These are phyloP conservation scores for Coturnix japonica DNA, from an alignment of 2,113 vertebrate species.

Conservation along the genomic window DNA sequence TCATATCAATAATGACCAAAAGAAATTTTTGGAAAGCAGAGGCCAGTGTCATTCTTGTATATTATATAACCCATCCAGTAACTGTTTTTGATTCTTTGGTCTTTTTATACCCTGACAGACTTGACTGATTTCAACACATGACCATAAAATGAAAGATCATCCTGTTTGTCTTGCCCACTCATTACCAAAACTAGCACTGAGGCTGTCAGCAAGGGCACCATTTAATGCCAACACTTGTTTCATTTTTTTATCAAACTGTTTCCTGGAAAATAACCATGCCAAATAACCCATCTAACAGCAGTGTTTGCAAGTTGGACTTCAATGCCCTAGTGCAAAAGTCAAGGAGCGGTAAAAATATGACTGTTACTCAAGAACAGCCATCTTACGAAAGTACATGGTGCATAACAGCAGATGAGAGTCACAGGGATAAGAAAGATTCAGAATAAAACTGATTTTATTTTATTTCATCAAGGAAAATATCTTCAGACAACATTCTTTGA, in stretches of 20 bases:
- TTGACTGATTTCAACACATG: neutral
- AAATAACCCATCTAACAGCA: neutral
- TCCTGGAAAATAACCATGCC: neutral
- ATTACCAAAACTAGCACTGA: neutral
- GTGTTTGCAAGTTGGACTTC: neutral
- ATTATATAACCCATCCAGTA: neutral
- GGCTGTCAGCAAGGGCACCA: neutral
- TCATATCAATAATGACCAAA: neutral
- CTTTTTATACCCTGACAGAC: accelerated
- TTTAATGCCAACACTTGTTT: neutral
- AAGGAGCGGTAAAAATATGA: neutral
- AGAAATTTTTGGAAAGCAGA: neutral
- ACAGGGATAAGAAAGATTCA: neutral
- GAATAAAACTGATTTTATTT: neutral
- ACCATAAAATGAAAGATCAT: neutral
- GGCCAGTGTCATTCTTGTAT: neutral
- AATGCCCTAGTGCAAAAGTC: neutral
- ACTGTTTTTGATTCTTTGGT: neutral
- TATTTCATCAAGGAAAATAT: neutral
- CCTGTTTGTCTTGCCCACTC: neutral
- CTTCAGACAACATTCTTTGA: neutral
- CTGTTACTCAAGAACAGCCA: neutral
- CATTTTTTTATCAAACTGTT: neutral
- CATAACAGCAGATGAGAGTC: neutral
- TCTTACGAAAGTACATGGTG: neutral